Conservation (phyloP, 1,140 invertebrate species). For the Diploscapter pachys region DNA sequence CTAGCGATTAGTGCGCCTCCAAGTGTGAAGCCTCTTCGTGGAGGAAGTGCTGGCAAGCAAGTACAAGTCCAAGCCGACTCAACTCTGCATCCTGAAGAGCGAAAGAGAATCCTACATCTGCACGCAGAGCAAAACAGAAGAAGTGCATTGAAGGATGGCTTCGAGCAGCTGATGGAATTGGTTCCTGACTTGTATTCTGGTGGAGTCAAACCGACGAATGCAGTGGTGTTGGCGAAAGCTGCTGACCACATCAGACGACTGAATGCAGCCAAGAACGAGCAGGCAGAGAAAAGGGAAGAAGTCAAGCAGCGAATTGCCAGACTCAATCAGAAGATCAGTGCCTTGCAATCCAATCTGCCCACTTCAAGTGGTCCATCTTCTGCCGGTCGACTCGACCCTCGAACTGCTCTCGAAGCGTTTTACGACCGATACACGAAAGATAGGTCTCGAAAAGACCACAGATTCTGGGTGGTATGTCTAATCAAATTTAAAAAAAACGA, state of each 20-base stretch:
- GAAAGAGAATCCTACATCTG: conserved; percentile 72
- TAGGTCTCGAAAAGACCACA: conserved; percentile 27
- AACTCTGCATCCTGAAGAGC: conserved; percentile 55
- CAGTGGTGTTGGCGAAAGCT: conserved; percentile 38
- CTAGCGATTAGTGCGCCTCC: conserved; percentile 21
- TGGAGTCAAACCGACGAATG: conserved; percentile 40
- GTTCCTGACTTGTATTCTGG: conserved; percentile 38
- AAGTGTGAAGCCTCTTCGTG: conserved; percentile 21
- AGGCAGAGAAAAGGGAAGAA: conserved; percentile 13
- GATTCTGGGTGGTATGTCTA: conserved; percentile 40
- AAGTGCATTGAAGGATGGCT: conserved; percentile 68
- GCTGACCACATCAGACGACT: conserved; percentile 36
- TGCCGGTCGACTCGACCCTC: conserved; percentile 19
- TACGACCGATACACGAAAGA: conserved; percentile 40
- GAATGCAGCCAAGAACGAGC: conserved; percentile 16
- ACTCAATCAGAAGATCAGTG: conserved; percentile 31
- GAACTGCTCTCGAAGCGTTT: conserved; percentile 31
- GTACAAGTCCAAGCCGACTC: conserved; percentile 48
- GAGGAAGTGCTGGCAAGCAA: background rate
- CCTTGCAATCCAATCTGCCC: conserved; percentile 27
- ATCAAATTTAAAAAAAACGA: background rate
- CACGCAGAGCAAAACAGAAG: conserved; percentile 95
- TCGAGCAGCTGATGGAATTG: conserved; percentile 42
- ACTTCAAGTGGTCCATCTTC: conserved; percentile 17
- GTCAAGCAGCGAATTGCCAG: conserved; percentile 31